Conservation (phyloP, 2,888 invertebrate species). For the Netelia fuscicornis region DNA sequence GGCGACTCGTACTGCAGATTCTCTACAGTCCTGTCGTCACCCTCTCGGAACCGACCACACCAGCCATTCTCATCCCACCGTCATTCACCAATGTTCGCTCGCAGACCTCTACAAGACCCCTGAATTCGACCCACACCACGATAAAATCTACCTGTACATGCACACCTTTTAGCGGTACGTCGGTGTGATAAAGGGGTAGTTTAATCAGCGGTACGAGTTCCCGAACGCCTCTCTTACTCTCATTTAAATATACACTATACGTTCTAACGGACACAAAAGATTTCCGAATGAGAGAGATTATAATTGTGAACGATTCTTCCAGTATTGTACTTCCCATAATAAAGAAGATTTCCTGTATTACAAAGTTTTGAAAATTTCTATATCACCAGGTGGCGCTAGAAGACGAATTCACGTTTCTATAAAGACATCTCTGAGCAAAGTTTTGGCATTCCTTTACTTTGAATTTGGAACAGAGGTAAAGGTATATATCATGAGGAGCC, state of each 20-base stretch:
- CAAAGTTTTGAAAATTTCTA: not conserved
- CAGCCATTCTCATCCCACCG: not conserved
- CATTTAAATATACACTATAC: not conserved
- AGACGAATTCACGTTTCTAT: constrained; percentile 18
- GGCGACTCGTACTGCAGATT: constrained; percentile 70
- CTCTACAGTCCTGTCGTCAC: constrained; percentile 52
- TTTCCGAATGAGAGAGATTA: not conserved
- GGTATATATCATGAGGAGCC: not conserved
- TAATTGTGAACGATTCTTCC: constrained; percentile 11
- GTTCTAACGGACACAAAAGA: not conserved
- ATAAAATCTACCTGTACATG: not conserved
- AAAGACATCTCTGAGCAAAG: constrained; percentile 35
- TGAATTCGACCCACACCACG: not conserved
- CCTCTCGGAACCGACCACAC: constrained; percentile 25
- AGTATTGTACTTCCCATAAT: constrained; percentile 3
- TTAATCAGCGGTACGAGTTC: constrained; percentile 13
- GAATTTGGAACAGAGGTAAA: constrained; percentile 45
- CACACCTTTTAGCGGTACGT: not conserved
- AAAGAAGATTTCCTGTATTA: not conserved
- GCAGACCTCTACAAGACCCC: not conserved
- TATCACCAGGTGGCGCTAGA: not conserved
- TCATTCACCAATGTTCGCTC: not conserved
- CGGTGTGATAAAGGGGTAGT: not conserved
- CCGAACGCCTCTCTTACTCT: not conserved
- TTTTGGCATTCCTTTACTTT: constrained; percentile 21